Percentiles rank a stretch among this genome's conserved stretches.
These are phyloP conservation scores for Drosophila ficusphila DNA, from an alignment of 1,140 invertebrate species.

Conservation along the genomic window DNA sequence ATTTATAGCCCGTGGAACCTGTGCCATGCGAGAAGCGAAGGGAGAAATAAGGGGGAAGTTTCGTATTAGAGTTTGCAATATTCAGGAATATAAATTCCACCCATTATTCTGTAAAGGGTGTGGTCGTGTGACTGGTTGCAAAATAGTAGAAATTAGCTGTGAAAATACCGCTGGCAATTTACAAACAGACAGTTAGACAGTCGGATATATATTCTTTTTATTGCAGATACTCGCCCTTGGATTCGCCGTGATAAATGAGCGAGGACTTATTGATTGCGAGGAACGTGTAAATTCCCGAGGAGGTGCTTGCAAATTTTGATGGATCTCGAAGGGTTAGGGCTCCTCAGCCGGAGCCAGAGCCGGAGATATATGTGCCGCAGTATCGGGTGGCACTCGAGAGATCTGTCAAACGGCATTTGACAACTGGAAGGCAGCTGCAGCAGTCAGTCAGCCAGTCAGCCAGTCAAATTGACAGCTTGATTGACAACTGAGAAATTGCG, in stretches of 20 bases:
- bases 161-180: slow-evolving; percentile 42
- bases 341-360: not conserved
- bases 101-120: slow-evolving; percentile 31
- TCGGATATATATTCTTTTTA: slow-evolving; percentile 9
- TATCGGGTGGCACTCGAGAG: slow-evolving; percentile 44
- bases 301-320: slow-evolving; percentile 55
- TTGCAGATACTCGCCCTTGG: not conserved
- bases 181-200: slow-evolving; percentile 18
- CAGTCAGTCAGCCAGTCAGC: slow-evolving; percentile 37
- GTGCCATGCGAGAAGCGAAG: slow-evolving; percentile 18
- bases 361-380: not conserved
- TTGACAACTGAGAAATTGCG: slow-evolving; percentile 79
- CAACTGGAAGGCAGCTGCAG: slow-evolving; percentile 66
- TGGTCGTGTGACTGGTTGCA: slow-evolving; percentile 21
- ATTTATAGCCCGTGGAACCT: slow-evolving; percentile 84
- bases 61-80: slow-evolving; percentile 47
- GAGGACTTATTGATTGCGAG: slow-evolving; percentile 34
- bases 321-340: slow-evolving; percentile 51
- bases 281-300: slow-evolving; percentile 36
- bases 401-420: slow-evolving; percentile 70
- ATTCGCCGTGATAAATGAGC: slow-evolving; percentile 63
- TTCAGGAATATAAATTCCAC: slow-evolving; percentile 35
- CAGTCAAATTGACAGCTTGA: slow-evolving; percentile 75
- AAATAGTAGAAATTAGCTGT: slow-evolving; percentile 45
- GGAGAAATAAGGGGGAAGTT: slow-evolving; percentile 9